phyloP scores from a whole-genome alignment of 2,797 vertebrate species.

The Toxotes lorentzi region DNA sequence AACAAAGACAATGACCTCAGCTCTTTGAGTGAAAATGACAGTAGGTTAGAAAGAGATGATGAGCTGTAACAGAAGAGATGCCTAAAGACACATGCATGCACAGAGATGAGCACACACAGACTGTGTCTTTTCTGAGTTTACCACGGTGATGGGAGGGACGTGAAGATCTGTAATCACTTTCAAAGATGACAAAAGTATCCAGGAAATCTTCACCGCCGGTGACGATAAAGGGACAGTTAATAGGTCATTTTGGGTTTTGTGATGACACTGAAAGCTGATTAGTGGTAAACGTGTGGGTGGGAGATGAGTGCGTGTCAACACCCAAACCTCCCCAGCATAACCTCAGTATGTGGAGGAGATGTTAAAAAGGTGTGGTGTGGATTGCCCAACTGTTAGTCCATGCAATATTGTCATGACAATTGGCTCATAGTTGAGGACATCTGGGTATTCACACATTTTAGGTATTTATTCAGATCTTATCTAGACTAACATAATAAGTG shows the following conservation, averaged over 20 bases:
- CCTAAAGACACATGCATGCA: neutral
- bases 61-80: neutral
- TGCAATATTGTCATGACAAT: neutral
- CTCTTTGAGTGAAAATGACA: neutral
- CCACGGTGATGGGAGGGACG: conserved; percentile 18
- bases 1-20: conserved; percentile 55
- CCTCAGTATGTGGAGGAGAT: conserved; percentile 46
- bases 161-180: conserved; percentile 1
- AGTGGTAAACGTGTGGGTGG: neutral
- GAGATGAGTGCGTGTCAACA: conserved; percentile 18
- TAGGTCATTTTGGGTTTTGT: conserved; percentile 34
- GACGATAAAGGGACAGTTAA: conserved; percentile 12
- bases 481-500: neutral
- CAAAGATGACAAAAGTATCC: conserved; percentile 25
- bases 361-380: conserved; percentile 35
- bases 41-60: conserved; percentile 26
- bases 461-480: neutral
- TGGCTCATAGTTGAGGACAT: neutral
- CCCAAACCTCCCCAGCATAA: conserved; percentile 7
- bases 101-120: neutral
- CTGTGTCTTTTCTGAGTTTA: conserved; percentile 2
- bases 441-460: neutral
- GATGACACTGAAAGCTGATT: conserved; percentile 24
- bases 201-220: conserved; percentile 26
- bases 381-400: conserved; percentile 17